A percentile compares a stretch with the other conserved stretches of the same genome.
These are phyloP conservation scores for Homalodisca vitripennis DNA, from an alignment of 1,140 invertebrate species.

Conservation along the genomic window DNA sequence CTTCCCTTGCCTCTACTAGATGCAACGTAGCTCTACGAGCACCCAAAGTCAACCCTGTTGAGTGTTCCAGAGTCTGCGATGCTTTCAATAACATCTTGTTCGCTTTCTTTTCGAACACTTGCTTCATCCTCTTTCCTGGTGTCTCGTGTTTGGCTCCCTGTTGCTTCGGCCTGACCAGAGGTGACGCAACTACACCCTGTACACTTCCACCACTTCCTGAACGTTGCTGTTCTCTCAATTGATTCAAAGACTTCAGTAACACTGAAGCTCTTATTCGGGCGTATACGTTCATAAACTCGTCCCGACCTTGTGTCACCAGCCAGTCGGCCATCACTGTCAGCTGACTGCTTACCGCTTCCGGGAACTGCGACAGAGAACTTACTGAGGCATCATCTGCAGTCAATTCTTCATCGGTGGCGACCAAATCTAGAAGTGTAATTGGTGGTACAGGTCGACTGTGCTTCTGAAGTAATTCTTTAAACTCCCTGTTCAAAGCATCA, in stretches of 20 bases:
- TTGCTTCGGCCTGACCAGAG: conserved; percentile 50
- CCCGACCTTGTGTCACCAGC: conserved; percentile 74
- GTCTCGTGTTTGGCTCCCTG: conserved; percentile 54
- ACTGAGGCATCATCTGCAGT: conserved; percentile 49
- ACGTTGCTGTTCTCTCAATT: conserved; percentile 79
- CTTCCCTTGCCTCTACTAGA: conserved; percentile 54
- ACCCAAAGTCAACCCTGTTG: conserved; percentile 65
- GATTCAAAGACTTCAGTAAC: conserved; percentile 71
- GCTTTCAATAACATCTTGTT: conserved; percentile 83
- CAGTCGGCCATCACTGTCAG: conserved; percentile 80
- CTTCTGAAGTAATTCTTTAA: conserved; percentile 79
- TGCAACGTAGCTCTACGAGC: conserved; percentile 48
- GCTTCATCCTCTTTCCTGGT: conserved; percentile 56
- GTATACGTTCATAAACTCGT: conserved; percentile 80
- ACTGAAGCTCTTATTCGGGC: conserved; percentile 72
- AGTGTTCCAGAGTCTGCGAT: conserved; percentile 74
- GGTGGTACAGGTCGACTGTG: conserved; percentile 86
- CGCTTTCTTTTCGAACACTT: conserved; percentile 76
- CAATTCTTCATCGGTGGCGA: conserved; percentile 73
- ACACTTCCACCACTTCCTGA: conserved; percentile 67
- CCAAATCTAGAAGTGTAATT: conserved; percentile 79
- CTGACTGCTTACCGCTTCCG: conserved; percentile 64
- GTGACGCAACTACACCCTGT: conserved; percentile 44
- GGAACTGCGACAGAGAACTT: conserved; percentile 57
- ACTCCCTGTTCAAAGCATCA: conserved; percentile 78